phyloP scores from a whole-genome alignment of 2,113 vertebrate species.

The Erythrolamprus reginae region DNA sequence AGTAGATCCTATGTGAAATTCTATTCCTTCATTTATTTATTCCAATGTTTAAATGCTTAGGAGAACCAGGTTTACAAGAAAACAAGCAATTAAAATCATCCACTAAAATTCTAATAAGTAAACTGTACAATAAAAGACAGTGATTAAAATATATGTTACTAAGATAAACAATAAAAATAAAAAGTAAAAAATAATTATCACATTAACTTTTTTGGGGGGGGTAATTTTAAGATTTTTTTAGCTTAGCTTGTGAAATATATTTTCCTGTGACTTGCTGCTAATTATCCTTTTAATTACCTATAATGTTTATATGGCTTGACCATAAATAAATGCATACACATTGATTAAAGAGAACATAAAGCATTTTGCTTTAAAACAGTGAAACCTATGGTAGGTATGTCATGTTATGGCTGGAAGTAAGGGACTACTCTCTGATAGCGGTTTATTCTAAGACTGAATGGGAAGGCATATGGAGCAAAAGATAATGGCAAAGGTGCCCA shows the following conservation, averaged over 20 bases:
- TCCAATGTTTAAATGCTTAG: neutral
- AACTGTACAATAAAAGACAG: neutral
- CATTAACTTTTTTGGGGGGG: neutral
- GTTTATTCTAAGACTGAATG: neutral
- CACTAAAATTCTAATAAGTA: neutral
- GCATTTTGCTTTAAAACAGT: neutral
- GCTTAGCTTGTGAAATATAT: neutral
- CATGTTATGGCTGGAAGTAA: neutral
- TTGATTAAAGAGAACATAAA: neutral
- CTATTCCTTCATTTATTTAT: neutral
- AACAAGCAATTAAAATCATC: neutral
- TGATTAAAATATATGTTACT: neutral
- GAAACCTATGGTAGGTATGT: neutral
- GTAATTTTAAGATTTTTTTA: neutral
- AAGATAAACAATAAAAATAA: neutral
- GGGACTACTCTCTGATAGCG: neutral
- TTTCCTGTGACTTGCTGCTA: neutral
- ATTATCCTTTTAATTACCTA: neutral
- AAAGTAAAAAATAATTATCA: neutral
- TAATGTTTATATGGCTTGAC: neutral
- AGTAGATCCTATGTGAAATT: neutral
- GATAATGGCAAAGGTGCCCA: neutral
- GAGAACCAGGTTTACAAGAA: neutral
- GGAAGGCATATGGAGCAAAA: neutral
- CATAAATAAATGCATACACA: neutral